phyloP scores from a whole-genome alignment of 2,888 invertebrate species.

The Dryadula phaetusa region DNA sequence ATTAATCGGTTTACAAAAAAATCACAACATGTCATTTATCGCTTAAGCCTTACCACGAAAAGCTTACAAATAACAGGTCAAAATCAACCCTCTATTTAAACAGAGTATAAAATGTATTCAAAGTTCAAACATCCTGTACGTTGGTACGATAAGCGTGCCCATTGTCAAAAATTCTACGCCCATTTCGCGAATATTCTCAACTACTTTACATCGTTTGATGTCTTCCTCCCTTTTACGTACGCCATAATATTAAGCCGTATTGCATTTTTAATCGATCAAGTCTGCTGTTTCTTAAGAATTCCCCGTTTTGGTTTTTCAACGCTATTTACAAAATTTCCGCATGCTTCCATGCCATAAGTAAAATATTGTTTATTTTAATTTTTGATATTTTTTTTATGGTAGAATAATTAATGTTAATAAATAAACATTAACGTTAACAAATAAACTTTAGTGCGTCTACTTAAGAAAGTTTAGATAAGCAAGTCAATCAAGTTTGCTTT shows the following conservation, averaged over 20 bases:
- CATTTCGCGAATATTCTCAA: conserved; percentile 34
- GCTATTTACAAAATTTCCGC: not conserved
- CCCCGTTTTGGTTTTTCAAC: conserved; percentile 9
- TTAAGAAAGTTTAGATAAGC: too few relatives aligned
- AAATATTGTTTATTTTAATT: conserved; percentile 2
- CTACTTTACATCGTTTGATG: conserved; percentile 37
- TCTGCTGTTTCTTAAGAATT: conserved; percentile 18
- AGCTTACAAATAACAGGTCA: conserved; percentile 30
- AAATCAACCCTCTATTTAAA: conserved; percentile 33
- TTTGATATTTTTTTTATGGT: not conserved
- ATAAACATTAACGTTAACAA: too few relatives aligned
- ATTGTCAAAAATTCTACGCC: conserved; percentile 40
- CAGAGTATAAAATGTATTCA: conserved; percentile 30
- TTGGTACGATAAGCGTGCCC: conserved; percentile 35
- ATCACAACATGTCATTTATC: not conserved
- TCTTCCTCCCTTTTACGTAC: conserved; percentile 36
- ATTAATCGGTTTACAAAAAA: not conserved
- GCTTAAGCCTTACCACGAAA: not conserved
- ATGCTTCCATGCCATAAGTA: not conserved
- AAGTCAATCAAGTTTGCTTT: too few relatives aligned
- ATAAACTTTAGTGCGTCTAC: too few relatives aligned
- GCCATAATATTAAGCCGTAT: conserved; percentile 9
- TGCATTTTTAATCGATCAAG: conserved; percentile 29
- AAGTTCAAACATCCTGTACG: conserved; percentile 36
- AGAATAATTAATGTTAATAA: not conserved